Percentiles rank a stretch among this genome's conserved stretches.
Conservation (phyloP, 2,888 invertebrate genomes). For the Chaitophorus viminalis region DNA sequence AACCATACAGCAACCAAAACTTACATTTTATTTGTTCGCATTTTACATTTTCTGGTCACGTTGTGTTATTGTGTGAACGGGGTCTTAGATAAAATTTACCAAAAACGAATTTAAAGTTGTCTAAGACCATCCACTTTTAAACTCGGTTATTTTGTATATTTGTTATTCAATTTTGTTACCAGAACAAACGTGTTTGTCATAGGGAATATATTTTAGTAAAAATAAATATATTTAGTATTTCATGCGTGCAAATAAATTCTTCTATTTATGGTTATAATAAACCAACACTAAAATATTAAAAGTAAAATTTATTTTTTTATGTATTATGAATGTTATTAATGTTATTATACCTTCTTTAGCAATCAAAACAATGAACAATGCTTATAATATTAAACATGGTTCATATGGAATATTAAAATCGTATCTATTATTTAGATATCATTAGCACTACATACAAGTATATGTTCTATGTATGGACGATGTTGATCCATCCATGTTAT, state of each 20-base stretch:
- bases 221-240: conserved; percentile 3
- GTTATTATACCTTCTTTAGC: too few species aligned
- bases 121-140: not conserved
- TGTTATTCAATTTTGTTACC: conserved; percentile 53
- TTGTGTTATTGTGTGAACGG: conserved; percentile 27
- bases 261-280: not conserved
- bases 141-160: conserved; percentile 34
- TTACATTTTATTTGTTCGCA: not conserved
- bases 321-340: too few species aligned
- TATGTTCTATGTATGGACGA: too few species aligned
- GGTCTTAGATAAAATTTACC: conserved; percentile 37
- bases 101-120: conserved; percentile 43
- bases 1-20: not conserved
- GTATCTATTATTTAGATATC: too few species aligned
- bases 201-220: conserved; percentile 21
- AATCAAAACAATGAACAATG: too few species aligned
- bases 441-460: too few species aligned
- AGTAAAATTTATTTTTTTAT: not conserved
- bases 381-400: too few species aligned
- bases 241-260: not conserved
- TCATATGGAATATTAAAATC: too few species aligned
- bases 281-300: not conserved
- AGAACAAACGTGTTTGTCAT: conserved; percentile 42
- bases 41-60: conserved; percentile 43
- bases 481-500: too few species aligned